Evolutionary conservation across 2,888 invertebrate genomes (phyloP).

Genomic region (Leptinotarsa rubiginosa): DNA sequence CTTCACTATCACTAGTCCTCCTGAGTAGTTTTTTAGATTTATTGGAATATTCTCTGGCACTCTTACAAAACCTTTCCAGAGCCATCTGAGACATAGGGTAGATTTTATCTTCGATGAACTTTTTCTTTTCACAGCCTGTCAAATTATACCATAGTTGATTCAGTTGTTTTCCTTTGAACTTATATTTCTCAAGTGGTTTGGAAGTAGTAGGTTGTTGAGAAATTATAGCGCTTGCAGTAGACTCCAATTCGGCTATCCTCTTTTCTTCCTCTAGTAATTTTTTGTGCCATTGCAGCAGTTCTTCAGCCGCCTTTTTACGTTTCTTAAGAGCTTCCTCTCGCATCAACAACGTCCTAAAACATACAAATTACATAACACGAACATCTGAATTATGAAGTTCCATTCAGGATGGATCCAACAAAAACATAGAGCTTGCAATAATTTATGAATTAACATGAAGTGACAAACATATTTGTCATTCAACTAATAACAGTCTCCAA

Average conservation of each 20-base stretch:
- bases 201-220: conserved; percentile 52
- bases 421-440: conserved; percentile 19
- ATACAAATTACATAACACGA: conserved; percentile 17
- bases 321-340: conserved; percentile 67
- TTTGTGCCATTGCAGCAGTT: conserved; percentile 69
- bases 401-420: conserved; percentile 21
- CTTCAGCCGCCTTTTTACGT: conserved; percentile 68
- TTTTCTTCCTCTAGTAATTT: conserved; percentile 69
- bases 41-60: conserved; percentile 59
- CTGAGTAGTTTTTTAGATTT: conserved; percentile 36
- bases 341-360: conserved; percentile 64
- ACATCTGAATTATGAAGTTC: neutral
- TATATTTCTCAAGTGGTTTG: conserved; percentile 43
- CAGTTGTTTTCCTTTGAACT: conserved; percentile 62
- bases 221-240: conserved; percentile 61
- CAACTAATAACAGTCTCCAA: conserved; percentile 52
- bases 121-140: conserved; percentile 63
- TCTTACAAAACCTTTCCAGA: conserved; percentile 65
- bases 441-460: conserved; percentile 43
- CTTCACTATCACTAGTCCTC: conserved; percentile 37
- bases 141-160: conserved; percentile 67
- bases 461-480: conserved; percentile 50
- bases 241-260: conserved; percentile 68
- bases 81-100: conserved; percentile 65
- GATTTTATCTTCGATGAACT: conserved; percentile 62